Percentiles rank a stretch among this genome's conserved stretches.
Evolutionary conservation across 1,140 invertebrate species (phyloP).

Genomic region (Piezodorus guildinii): DNA sequence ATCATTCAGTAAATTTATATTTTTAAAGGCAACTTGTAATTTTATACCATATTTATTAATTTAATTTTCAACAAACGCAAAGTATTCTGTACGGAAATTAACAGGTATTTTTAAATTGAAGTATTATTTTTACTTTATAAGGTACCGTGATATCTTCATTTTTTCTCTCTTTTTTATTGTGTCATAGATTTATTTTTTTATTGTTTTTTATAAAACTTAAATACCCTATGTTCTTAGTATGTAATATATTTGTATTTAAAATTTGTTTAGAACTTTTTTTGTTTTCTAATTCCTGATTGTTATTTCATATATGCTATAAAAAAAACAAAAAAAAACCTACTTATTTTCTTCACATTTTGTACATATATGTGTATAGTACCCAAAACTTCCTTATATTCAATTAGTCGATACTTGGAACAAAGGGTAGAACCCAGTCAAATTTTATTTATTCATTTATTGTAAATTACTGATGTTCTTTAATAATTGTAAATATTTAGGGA

Average conservation of each 20-base stretch:
- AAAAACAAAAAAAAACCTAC: too few relatives aligned
- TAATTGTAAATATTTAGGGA: not conserved
- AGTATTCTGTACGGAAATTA: not conserved
- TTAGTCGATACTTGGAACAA: too few relatives aligned
- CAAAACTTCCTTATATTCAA: too few relatives aligned
- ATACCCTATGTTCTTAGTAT: constrained; percentile 6
- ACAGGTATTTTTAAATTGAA: not conserved
- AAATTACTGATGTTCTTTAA: not conserved
- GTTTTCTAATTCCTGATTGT: too few relatives aligned
- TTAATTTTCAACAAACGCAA: not conserved
- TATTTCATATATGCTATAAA: too few relatives aligned
- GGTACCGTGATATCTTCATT: not conserved
- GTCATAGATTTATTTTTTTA: constrained; percentile 12
- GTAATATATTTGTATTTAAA: too few relatives aligned
- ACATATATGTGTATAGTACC: too few relatives aligned
- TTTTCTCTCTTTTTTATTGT: not conserved
- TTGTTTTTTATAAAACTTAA: not conserved
- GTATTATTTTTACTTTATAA: constrained; percentile 1
- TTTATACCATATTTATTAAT: constrained; percentile 6
- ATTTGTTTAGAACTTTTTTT: too few relatives aligned
- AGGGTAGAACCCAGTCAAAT: too few relatives aligned
- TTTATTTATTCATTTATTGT: not conserved
- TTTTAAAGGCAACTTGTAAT: not conserved
- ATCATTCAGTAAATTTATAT: not conserved
- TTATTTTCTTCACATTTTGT: too few relatives aligned